Conservation (phyloP, 2,797 vertebrate species). For the Girardinus metallicus region DNA sequence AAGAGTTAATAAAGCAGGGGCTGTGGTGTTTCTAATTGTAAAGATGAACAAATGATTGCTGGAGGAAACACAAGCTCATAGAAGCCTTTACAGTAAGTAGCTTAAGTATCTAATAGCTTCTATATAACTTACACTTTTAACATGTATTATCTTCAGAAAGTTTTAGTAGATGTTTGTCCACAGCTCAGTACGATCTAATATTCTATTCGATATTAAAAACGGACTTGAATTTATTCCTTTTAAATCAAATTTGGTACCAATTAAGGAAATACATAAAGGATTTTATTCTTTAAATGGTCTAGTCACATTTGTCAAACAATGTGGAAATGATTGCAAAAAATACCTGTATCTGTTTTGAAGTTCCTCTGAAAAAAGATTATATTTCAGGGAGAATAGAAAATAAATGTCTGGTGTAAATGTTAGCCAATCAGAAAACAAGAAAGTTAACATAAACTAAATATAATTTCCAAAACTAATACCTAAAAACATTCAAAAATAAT, state of each 20-base stretch:
- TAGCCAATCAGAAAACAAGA: neutral
- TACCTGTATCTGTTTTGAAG: neutral
- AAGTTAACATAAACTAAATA: neutral
- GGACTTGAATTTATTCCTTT: neutral
- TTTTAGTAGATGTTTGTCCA: neutral
- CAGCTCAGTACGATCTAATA: too few relatives aligned
- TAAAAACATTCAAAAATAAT: too few relatives aligned
- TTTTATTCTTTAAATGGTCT: neutral
- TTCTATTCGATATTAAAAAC: neutral
- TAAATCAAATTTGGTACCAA: neutral
- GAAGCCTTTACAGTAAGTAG: slow-evolving; percentile 41
- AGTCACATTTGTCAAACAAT: neutral
- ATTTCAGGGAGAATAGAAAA: neutral
- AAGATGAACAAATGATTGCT: slow-evolving; percentile 66
- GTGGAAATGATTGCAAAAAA: neutral
- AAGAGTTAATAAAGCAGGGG: slow-evolving; percentile 64
- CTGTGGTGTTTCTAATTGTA: slow-evolving; percentile 67
- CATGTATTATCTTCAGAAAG: slow-evolving; percentile 10
- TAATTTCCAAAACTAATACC: too few relatives aligned
- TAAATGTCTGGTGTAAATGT: neutral
- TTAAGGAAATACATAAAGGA: neutral
- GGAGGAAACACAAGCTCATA: slow-evolving; percentile 55
- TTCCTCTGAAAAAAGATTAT: neutral
- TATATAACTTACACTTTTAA: slow-evolving; percentile 22
- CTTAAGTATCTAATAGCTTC: slow-evolving; percentile 43